Evolutionary conservation across 2,797 vertebrate species (phyloP).

Genomic region (Melanotaenia nigrans): DNA sequence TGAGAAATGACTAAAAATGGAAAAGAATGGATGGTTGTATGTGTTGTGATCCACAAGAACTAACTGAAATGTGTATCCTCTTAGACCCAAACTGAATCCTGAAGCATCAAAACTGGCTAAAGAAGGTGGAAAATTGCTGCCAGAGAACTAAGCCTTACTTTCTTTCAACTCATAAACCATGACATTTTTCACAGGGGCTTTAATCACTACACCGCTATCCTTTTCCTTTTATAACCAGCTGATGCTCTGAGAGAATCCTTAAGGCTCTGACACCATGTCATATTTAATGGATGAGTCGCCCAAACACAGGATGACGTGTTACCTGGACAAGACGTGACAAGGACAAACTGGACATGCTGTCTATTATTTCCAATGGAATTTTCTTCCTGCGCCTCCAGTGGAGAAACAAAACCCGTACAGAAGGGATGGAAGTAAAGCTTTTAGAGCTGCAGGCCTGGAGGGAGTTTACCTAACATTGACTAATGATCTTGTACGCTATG

Average conservation of each 20-base stretch:
- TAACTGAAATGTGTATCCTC: constrained; percentile 15
- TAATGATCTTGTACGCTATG: constrained; percentile 3
- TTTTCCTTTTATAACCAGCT: constrained; percentile 40
- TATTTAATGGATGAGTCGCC: constrained; percentile 65
- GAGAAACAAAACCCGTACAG: constrained; percentile 12
- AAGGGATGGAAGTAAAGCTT: constrained; percentile 52
- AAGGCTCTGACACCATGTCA: constrained; percentile 39
- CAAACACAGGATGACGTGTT: constrained; percentile 52
- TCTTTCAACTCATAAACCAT: constrained; percentile 43
- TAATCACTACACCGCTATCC: constrained; percentile 37
- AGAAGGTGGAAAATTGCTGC: constrained; percentile 42
- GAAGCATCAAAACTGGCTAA: constrained; percentile 30
- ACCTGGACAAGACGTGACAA: constrained; percentile 59
- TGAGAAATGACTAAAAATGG: background rate
- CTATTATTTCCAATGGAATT: constrained; percentile 62
- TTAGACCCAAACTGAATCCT: constrained; percentile 16
- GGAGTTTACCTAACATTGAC: constrained; percentile 56
- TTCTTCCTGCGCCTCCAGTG: constrained; percentile 32
- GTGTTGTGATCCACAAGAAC: constrained; percentile 30
- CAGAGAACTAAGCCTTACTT: constrained; percentile 40
- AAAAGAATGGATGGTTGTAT: background rate
- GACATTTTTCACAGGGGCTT: constrained; percentile 33
- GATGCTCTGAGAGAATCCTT: constrained; percentile 37
- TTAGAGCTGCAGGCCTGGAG: constrained; percentile 48
- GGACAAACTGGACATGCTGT: constrained; percentile 61